Percentiles rank a stretch among this genome's conserved stretches.
Conservation (phyloP, 1,140 invertebrate species). For the Choristoneura fumiferana region DNA sequence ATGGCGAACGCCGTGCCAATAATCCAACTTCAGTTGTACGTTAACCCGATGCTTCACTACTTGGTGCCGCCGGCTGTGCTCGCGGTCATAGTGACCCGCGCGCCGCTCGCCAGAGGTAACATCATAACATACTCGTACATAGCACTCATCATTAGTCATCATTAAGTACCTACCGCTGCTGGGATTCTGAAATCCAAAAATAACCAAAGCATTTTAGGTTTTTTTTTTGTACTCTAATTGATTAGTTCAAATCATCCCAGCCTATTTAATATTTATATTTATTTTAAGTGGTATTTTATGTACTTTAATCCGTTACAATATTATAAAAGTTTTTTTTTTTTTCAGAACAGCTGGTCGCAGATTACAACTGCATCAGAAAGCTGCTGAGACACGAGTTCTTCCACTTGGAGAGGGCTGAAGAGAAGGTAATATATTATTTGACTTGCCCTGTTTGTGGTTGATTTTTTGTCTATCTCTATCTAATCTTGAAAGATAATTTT, state of each 20-base stretch:
- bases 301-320: no score
- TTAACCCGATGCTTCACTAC: constrained; percentile 85
- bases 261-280: no score
- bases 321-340: constrained; percentile 33
- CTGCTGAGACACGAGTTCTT: constrained; percentile 80
- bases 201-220: no score
- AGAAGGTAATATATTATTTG: constrained; percentile 40
- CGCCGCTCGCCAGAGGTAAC: constrained; percentile 38
- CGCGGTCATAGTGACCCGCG: constrained; percentile 60
- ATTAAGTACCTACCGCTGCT: no score
- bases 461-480: no score
- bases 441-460: constrained; percentile 38
- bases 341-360: constrained; percentile 68
- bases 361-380: constrained; percentile 74
- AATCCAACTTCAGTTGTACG: constrained; percentile 85
- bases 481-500: no score
- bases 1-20: constrained; percentile 84
- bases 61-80: constrained; percentile 81
- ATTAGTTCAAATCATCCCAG: no score
- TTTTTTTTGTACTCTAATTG: no score
- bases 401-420: constrained; percentile 44
- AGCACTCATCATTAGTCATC: no score
- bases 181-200: no score
- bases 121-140: constrained; percentile 19
- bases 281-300: no score